Evolutionary conservation across 2,797 vertebrate species (phyloP), one percentile per base, ranked within the genome.

Genomic region (Lemur catta): DNA sequence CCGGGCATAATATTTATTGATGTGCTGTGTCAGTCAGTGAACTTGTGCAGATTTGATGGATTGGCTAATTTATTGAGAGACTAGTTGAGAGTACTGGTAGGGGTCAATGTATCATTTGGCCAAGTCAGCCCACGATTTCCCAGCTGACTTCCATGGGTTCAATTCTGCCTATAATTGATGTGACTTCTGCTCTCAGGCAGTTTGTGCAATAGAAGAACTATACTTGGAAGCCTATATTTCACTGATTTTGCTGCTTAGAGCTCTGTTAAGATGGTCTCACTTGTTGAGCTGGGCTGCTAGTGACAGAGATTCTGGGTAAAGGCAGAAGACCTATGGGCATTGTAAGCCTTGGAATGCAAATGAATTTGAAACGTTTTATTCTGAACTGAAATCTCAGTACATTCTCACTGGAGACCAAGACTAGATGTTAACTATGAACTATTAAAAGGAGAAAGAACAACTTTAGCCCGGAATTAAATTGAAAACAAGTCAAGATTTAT

Each of bases 41-140:
- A 67, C 28, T 30, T 63, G 28, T 20, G 2, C 15, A 87, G n/a
- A 63, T 86, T 75, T 93, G 63, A 63, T 63, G 13, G 11, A 57
- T 61, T 84, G 46, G 33, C 38, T 85, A 26, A 59, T 74, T 81
- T 93, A 86, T 50, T 90, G 71, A 75, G 30, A 81, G 43, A 81
- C 61, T 85, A 50, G 35, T 57, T 88, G 79, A 86, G 38, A 52
- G 52, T 33, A 22, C 18, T 93, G 48, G n/a, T n/a, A 71, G 15
- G 15, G 7, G 30, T 76, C 95, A 81, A 67, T 72, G 41, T 81
- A 33, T 71, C 43, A 96, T 93, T 96, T 89, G 50, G 30, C 59
- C 80, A 92, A 88, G 59, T 87, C 33, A 82, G 26, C 22, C 14
- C 55, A 65, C n/a, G 33, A 28, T 87, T 91, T 90, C 20, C 43